phyloP scores from a whole-genome alignment of 2,888 invertebrate species.

The Chrysomela aeneicollis region DNA sequence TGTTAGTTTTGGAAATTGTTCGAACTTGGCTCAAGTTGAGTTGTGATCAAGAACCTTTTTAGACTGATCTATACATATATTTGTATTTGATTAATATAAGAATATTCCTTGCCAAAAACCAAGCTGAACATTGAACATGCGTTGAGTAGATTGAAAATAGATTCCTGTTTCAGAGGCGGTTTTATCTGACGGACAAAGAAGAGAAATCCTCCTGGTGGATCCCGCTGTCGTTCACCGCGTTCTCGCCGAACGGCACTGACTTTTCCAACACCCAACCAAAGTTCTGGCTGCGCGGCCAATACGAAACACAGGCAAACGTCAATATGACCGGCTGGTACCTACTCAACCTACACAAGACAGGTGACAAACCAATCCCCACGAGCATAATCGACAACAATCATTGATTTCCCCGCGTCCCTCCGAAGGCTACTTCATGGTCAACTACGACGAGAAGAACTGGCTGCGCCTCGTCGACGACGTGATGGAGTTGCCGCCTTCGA shows the following conservation, averaged over 20 bases:
- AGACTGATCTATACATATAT: no score
- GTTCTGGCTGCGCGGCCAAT: constrained; percentile 63
- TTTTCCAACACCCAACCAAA: constrained; percentile 59
- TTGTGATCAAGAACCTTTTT: no score
- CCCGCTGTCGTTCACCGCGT: constrained; percentile 62
- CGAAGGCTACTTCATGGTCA: constrained; percentile 70
- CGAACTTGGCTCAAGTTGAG: no score
- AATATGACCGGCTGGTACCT: constrained; percentile 67
- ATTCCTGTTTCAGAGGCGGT: constrained; percentile 52
- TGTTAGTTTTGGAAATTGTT: no score
- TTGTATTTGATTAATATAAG: no score
- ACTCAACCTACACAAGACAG: constrained; percentile 71
- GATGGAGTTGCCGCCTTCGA: constrained; percentile 66
- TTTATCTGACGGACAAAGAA: constrained; percentile 46
- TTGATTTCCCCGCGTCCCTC: not conserved
- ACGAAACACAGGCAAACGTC: constrained; percentile 50
- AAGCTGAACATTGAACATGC: no score
- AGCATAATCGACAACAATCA: no score
- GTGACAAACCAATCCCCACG: constrained; percentile 54
- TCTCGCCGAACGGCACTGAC: constrained; percentile 46
- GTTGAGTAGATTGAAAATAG: no score
- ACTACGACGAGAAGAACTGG: constrained; percentile 72
- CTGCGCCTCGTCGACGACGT: constrained; percentile 63
- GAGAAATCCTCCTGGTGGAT: constrained; percentile 62
- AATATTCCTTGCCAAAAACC: no score